Evolutionary conservation across 2,113 vertebrate genomes (phyloP).

Genomic region (Triplophysa dalaica): DNA sequence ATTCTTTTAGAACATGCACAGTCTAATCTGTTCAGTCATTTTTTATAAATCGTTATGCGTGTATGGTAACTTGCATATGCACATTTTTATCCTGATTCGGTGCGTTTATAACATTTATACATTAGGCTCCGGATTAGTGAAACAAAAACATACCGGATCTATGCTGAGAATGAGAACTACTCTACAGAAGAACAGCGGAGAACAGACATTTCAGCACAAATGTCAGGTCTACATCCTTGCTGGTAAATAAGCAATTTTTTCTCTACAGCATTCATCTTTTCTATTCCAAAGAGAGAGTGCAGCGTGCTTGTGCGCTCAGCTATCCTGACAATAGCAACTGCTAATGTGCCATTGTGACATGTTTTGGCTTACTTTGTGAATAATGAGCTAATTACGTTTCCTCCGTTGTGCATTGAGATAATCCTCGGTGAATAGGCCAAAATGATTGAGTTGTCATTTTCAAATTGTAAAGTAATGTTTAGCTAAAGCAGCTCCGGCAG

Average conservation of each 20-base stretch:
- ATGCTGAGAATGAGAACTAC: not conserved
- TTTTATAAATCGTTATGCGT: no score
- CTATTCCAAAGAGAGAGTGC: slow-evolving; percentile 15
- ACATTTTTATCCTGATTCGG: no score
- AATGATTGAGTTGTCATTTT: slow-evolving; percentile 52
- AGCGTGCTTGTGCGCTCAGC: slow-evolving; percentile 28
- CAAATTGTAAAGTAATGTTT: slow-evolving; percentile 39
- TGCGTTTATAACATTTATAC: no score
- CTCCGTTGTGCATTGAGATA: slow-evolving; percentile 51
- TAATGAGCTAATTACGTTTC: slow-evolving; percentile 59
- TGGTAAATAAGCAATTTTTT: slow-evolving; percentile 25
- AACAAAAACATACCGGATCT: not conserved
- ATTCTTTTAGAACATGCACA: no score
- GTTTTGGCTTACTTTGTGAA: slow-evolving; percentile 57
- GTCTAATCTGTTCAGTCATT: no score
- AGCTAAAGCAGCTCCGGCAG: slow-evolving; percentile 28
- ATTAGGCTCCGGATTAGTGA: not conserved
- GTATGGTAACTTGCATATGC: no score
- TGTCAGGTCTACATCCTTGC: slow-evolving; percentile 22
- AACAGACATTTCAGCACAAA: not conserved
- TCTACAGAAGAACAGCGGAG: not conserved
- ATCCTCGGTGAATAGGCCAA: slow-evolving; percentile 46
- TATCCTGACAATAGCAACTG: slow-evolving; percentile 49
- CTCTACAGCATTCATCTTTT: slow-evolving; percentile 27
- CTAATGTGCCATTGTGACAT: slow-evolving; percentile 52